Evolutionary conservation across 1,140 invertebrate genomes (phyloP).

Genomic region (Limonius californicus): DNA sequence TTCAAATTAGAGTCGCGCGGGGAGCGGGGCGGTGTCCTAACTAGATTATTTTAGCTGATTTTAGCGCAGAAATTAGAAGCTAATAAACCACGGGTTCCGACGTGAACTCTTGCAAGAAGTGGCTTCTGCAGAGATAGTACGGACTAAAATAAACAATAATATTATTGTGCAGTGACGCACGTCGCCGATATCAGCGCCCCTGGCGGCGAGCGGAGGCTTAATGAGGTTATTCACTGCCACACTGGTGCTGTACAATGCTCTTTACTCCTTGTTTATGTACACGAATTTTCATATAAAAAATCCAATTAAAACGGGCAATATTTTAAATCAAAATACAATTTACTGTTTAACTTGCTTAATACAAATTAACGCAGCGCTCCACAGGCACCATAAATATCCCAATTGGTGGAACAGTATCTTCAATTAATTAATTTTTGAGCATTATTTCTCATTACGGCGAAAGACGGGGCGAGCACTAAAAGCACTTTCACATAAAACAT

Average conservation of each 20-base stretch:
- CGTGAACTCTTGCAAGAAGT: neutral
- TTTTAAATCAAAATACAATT: conserved; percentile 2
- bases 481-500: no score
- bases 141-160: conserved; percentile 11
- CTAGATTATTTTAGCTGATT: no score
- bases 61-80: neutral
- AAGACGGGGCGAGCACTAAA: neutral
- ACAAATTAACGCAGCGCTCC: neutral
- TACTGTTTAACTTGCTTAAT: neutral
- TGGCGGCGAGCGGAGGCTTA: neutral
- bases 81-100: neutral
- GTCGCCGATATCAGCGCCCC: neutral
- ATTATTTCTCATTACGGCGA: neutral
- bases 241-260: conserved; percentile 20
- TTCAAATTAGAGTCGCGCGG: neutral
- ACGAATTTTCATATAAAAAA: conserved; percentile 20
- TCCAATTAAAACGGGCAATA: conserved; percentile 1
- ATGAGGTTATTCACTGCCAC: conserved; percentile 25
- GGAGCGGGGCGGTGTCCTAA: no score
- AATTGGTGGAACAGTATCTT: neutral
- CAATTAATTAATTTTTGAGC: neutral
- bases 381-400: neutral
- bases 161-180: conserved; percentile 10
- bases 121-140: neutral
- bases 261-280: conserved; percentile 19